Evolutionary conservation across 2,113 vertebrate genomes (phyloP).

Genomic region (Corythoichthys haematopterus): DNA sequence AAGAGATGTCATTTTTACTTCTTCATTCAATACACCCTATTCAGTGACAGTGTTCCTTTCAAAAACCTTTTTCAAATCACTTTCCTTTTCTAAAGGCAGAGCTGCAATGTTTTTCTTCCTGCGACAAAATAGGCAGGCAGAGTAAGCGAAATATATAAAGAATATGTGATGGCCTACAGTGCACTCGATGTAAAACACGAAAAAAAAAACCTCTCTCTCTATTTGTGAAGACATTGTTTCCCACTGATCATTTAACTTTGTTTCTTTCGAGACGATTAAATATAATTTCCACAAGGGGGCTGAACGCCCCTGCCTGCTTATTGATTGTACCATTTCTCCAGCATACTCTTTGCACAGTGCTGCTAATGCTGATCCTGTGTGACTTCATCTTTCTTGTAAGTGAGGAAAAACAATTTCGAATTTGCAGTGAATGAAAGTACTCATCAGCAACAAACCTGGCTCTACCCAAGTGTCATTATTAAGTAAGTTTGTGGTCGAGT

Average conservation of each 20-base stretch:
- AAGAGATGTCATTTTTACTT: slow-evolving; percentile 12
- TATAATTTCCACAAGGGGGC: slow-evolving; percentile 57
- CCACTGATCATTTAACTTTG: slow-evolving; percentile 50
- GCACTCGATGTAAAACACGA: slow-evolving; percentile 21
- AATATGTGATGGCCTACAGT: slow-evolving; percentile 39
- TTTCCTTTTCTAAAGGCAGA: slow-evolving; percentile 14
- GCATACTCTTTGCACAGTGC: slow-evolving; percentile 26
- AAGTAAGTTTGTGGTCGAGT: neutral
- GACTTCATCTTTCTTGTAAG: neutral
- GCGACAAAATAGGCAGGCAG: slow-evolving; percentile 16
- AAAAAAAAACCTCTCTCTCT: slow-evolving; percentile 26
- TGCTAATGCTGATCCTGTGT: slow-evolving; percentile 16
- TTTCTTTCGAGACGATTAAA: slow-evolving; percentile 33
- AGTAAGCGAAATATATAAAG: slow-evolving; percentile 30
- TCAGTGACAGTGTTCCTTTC: slow-evolving; percentile 42
- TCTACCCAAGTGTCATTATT: neutral
- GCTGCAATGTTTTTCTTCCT: slow-evolving; percentile 26
- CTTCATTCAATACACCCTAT: slow-evolving; percentile 23
- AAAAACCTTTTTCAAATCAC: slow-evolving; percentile 14
- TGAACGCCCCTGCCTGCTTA: slow-evolving; percentile 30
- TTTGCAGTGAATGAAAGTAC: neutral
- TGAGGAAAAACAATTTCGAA: neutral
- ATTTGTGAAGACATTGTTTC: slow-evolving; percentile 49
- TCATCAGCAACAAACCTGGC: neutral
- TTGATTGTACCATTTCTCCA: slow-evolving; percentile 45